Conservation (phyloP, 2,888 invertebrate species). For the Erebia palarica region DNA sequence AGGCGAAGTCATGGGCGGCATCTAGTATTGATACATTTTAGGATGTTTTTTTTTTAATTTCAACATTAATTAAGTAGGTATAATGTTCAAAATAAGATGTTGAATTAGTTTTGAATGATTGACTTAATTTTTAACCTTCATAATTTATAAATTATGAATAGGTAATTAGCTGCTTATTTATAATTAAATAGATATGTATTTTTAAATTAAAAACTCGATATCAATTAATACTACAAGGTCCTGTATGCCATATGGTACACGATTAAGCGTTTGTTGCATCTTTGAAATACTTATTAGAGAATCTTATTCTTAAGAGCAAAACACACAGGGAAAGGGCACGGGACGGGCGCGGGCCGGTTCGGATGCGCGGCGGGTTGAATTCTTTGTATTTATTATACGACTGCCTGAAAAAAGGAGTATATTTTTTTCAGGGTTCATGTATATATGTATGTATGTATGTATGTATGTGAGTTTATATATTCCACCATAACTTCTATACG, state of each 20-base stretch:
- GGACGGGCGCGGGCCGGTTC: no score
- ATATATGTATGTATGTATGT: no score
- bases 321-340: no score
- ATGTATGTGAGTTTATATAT: no score
- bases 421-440: no score
- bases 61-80: background rate
- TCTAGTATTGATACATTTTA: background rate
- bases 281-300: background rate
- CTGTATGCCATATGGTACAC: background rate
- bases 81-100: background rate
- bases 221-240: conserved; percentile 3
- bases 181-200: background rate
- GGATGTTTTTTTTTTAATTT: background rate
- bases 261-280: background rate
- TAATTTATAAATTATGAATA: background rate
- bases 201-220: conserved; percentile 2
- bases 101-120: conserved; percentile 5
- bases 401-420: no score
- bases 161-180: no score
- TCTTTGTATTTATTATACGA: no score
- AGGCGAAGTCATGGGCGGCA: no score
- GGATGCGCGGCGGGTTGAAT: no score
- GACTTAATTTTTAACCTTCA: conserved; percentile 12
- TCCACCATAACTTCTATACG: no score
- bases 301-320: no score